These are phyloP conservation scores for Thecophora atra DNA, from an alignment of 2,888 invertebrate species.

Conservation along the genomic window DNA sequence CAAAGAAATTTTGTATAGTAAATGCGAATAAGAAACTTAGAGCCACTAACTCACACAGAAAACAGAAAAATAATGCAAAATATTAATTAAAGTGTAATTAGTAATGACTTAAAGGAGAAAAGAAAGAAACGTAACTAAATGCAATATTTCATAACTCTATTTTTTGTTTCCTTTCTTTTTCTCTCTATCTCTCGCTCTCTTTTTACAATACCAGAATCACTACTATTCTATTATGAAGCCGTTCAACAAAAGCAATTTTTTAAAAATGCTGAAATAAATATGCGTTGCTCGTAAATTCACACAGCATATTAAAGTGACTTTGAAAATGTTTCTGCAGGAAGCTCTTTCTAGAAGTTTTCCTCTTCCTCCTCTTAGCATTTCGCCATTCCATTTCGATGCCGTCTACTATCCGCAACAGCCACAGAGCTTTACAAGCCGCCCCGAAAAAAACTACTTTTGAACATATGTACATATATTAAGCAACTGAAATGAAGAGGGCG, in stretches of 20 bases:
- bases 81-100: neutral
- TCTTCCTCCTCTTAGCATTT: neutral
- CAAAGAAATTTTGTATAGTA: too few relatives aligned
- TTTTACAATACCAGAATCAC: neutral
- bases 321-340: neutral
- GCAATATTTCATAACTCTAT: too few relatives aligned
- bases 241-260: neutral
- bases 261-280: conserved; percentile 12
- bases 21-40: neutral
- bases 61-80: neutral
- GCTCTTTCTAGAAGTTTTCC: neutral
- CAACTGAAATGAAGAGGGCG: neutral
- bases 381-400: neutral
- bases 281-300: conserved; percentile 14
- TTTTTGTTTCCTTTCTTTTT: too few relatives aligned
- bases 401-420: too few relatives aligned
- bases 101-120: neutral
- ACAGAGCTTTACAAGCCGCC: too few relatives aligned
- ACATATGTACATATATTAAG: neutral
- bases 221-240: neutral
- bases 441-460: neutral
- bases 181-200: too few relatives aligned
- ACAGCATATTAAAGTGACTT: conserved; percentile 13
- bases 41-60: neutral
- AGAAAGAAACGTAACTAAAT: neutral